Base-by-base conservation (phyloP, 1,140 invertebrate genomes). In the Drosophila ogumai region DNA sequence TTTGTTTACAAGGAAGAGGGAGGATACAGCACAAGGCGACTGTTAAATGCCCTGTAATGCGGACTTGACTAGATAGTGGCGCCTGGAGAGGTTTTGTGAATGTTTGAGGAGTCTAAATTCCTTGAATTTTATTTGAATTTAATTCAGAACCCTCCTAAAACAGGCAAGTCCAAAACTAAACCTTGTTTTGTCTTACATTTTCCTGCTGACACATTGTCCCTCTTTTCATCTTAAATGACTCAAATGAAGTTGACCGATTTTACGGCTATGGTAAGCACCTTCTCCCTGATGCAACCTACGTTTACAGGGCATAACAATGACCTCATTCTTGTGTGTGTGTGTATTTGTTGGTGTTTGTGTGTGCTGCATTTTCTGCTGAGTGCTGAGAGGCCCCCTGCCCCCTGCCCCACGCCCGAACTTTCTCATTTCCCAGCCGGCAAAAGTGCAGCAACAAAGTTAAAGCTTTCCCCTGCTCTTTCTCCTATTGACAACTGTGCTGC, bases 401-500 rank as follows among this genome's bases (percentile, higher is more conserved):
- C 5, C 40, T 4, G n/a, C 10, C 0, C 13, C n/a, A n/a, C n/a
- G 28, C 19, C 9, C 40, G 7, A 46, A 41, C 41, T 61, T 65
- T 65, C 36, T 9, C 60, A 60, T 64, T 64, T 38, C 22, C 61
- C 46, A 50, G 43, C 32, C 38, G 40, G 12, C 40, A 41, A 64
- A 74, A 64, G 36, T 40, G 60, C 59, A 32, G 75, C 56, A 58
- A 54, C 57, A 78, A 78, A 78, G 57, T 77, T 78, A 50, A 78
- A 76, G 55, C 68, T 72, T n/a, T 76, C 34, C 40, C 17, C 28
- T 34, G 28, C 43, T 34, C 19, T 9, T 43, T 54, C 71, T 72
- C 19, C 72, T 41, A 66, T 76, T 76, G 72, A 75, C 74, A 76
- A 64, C 54, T 58, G 68, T 36, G 69, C 36, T 40, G 41, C 73